A percentile compares a stretch with the other conserved stretches of the same genome.
Evolutionary conservation across 2,113 vertebrate species (phyloP).

Genomic region (Microcebus tavaratra): DNA sequence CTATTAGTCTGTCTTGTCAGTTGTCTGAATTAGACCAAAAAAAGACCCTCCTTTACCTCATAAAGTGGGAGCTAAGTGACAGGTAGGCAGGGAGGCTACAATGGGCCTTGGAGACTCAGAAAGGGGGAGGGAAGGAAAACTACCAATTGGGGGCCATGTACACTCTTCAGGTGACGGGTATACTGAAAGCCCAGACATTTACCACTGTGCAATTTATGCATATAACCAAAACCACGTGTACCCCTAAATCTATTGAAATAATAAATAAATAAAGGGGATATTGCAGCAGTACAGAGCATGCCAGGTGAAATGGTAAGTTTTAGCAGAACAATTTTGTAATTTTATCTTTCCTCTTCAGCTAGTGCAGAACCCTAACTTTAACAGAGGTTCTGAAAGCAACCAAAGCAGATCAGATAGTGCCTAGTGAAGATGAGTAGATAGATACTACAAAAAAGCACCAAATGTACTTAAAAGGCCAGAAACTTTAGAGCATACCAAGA

Average conservation of each 20-base stretch:
- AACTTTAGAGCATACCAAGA: background rate
- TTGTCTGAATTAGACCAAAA: background rate
- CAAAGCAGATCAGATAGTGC: background rate
- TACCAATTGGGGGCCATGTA: no score
- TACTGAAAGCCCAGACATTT: no score
- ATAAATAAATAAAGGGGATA: no score
- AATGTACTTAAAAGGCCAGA: background rate
- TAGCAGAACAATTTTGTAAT: conserved; percentile 1
- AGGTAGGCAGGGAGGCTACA: no score
- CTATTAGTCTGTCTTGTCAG: conserved; percentile 2
- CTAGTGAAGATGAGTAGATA: background rate
- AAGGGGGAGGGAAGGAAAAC: no score
- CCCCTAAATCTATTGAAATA: no score
- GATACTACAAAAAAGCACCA: background rate
- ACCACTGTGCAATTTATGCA: no score
- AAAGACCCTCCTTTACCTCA: conserved; percentile 24
- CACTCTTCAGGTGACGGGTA: no score
- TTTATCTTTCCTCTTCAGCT: conserved; percentile 18
- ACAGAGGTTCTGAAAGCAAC: background rate
- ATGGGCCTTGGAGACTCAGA: no score
- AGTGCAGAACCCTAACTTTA: background rate
- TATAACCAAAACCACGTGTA: no score
- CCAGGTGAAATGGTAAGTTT: background rate
- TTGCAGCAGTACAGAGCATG: background rate
- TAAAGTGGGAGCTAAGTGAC: no score